Base-by-base conservation (phyloP, 2,888 invertebrate genomes). In the Drosophila siamana region DNA sequence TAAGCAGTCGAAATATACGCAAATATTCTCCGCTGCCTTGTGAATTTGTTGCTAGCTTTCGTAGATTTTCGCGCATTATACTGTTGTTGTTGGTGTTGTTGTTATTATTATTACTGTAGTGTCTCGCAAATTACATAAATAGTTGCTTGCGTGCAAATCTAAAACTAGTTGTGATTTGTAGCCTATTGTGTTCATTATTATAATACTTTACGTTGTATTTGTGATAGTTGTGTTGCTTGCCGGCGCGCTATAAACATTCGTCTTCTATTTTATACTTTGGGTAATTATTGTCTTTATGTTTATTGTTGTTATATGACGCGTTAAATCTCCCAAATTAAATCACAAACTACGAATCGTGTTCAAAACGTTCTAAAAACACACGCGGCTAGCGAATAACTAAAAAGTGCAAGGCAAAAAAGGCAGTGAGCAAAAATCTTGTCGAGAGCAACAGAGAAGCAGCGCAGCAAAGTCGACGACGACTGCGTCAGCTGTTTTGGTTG, bases 131-230 rank as follows among this genome's bases (percentile, higher is more conserved):
- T 80, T 78, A 80, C 54, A 67, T 78, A 78, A 78, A 80, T 65
- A 63, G 69, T 48, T 48, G 24, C 2, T 68, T 57, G 69, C 63
- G 74, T 69, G 75, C 60, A 47, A 22, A 24, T 22, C 47, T 28
- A 24, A 28, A 54, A 48, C 38, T 60, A 66, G 51, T 41, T 30
- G 54, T 16, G 51, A 26, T 61, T 64, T 48, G 56, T 57, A 55
- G 44, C 63, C 26, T 24, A 16, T 44, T 40, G 62, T 56, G 46
- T 51, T 65, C 26, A 59, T 79, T 28, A 46, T 51, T 43, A 44
- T 26, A 74, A 88, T 86, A 88, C 88, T 62, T 82, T 82, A 82
- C 82, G 67, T 83, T 55, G 69, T 74, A 64, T 55, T 76, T 69
- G 65, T 70, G 73, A 86, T 73, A 78, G 68, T 70, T 63, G 79